Evolutionary conservation across 1,140 invertebrate species (phyloP), one percentile per base, ranked within the genome.

Genomic region (Zaprionus gabonicus): DNA sequence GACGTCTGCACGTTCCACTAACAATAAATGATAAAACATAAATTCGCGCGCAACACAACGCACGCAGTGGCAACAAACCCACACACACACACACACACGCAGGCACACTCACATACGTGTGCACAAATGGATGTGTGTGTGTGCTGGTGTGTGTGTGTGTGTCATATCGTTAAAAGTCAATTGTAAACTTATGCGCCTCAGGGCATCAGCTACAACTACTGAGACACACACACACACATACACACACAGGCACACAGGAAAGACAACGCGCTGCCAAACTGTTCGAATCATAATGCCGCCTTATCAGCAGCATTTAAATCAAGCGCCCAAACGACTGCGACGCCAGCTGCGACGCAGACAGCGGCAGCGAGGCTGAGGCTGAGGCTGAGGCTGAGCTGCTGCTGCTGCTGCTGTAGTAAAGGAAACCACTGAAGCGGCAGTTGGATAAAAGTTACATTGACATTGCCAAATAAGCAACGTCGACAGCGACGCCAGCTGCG

Each of bases 1-100:
- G 75, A 71, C 76, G 66, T 64, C 74, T 80, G 71, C 86, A 91
- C 80, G 86, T 91, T 91, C 80, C 80, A 86, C 80, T 88, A 84
- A 82, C 81, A 91, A 90, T 91, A 91, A 91, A 91, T 91, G 88
- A 91, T 91, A 91, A 87, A 82, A 81, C 88, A 91, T 90, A 91
- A 91, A 91, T 90, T 85, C 81, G 69, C 86, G 71, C 79, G 79
- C 71, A 49, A 67, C 63, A 56, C 66, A 64, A 44, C 67, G 13
- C 36, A 23, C 23, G 23, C 23, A 23, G 7, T 34, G 31, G 31
- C 31, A 34, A 28, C 44, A 44, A 31, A 28, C 56, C 51, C 44
- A 49, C 49, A 49, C 66, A 62, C 75, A 76, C 71, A 64, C 59
- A 6, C 23, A 23, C 23, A 57, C 53, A 38, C 59, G 38, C 63